phyloP scores from a whole-genome alignment of 2,113 vertebrate species.

The Lonchura striata region DNA sequence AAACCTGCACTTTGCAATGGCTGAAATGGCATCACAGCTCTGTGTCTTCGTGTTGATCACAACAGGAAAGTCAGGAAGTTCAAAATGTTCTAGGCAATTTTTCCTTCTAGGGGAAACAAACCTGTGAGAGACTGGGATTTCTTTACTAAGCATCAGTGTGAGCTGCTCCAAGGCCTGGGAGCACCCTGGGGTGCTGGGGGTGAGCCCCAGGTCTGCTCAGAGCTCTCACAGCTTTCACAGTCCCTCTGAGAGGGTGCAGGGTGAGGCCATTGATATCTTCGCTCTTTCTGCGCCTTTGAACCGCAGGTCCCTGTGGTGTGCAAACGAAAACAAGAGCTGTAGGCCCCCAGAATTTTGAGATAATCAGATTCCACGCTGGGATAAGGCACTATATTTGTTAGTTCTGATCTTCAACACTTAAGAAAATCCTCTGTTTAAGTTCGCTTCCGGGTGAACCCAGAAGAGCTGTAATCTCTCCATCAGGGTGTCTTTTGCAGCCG shows the following conservation, averaged over 20 bases:
- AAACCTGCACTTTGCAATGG: not conserved
- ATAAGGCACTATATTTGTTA: slow-evolving; percentile 32
- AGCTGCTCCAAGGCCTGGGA: not conserved
- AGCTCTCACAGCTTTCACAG: not conserved
- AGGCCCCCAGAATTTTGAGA: not conserved
- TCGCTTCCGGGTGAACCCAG: not conserved
- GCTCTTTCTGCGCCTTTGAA: not conserved
- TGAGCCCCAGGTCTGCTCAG: not conserved
- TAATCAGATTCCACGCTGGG: not conserved
- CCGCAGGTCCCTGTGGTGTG: rapidly evolving
- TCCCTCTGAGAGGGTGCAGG: not conserved
- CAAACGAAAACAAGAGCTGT: not conserved
- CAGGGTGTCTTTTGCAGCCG: not conserved
- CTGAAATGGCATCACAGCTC: not conserved
- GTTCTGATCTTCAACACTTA: slow-evolving; percentile 10
- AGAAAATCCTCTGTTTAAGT: slow-evolving; percentile 17
- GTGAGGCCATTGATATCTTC: not conserved
- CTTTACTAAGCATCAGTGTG: not conserved
- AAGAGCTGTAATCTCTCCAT: slow-evolving; percentile 25
- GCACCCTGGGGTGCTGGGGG: not conserved
- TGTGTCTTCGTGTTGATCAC: not conserved
- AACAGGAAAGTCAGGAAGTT: not conserved
- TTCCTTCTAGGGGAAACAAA: not conserved
- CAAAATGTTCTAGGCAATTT: not conserved
- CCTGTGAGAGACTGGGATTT: rapidly evolving